A percentile compares a stretch with the other conserved stretches of the same genome.
phyloP scores from a whole-genome alignment of 2,797 vertebrate species.

The Mormyrops attenuatus region DNA sequence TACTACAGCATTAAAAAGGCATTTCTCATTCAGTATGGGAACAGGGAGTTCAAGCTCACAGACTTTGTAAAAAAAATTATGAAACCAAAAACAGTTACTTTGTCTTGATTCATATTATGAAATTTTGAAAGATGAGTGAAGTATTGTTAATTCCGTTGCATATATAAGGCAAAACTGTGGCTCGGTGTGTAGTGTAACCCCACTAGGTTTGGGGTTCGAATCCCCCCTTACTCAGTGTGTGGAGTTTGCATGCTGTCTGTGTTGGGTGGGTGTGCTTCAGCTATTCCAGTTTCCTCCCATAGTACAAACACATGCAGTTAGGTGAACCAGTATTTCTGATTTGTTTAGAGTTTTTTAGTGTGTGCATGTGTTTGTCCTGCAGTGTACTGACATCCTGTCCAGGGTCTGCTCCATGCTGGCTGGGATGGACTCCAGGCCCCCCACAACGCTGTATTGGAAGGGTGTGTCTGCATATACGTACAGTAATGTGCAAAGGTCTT shows the following conservation, averaged over 20 bases:
- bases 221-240: neutral
- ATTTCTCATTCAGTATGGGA: neutral
- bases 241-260: neutral
- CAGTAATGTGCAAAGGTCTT: neutral
- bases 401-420: neutral
- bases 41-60: neutral
- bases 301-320: neutral
- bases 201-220: neutral
- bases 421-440: neutral
- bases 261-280: neutral
- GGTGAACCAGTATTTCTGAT: neutral
- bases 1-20: neutral
- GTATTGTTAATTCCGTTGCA: neutral
- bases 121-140: neutral
- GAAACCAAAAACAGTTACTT: neutral
- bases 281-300: neutral
- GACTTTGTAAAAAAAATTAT: neutral
- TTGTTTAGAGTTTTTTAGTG: neutral
- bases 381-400: neutral
- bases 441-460: neutral
- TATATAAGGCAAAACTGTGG: neutral
- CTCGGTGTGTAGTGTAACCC: neutral
- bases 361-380: neutral
- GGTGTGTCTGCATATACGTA: neutral
- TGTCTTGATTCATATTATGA: neutral